These are phyloP conservation scores for Oscheius sp. DNA, from an alignment of 2,888 invertebrate species.

Conservation along the genomic window DNA sequence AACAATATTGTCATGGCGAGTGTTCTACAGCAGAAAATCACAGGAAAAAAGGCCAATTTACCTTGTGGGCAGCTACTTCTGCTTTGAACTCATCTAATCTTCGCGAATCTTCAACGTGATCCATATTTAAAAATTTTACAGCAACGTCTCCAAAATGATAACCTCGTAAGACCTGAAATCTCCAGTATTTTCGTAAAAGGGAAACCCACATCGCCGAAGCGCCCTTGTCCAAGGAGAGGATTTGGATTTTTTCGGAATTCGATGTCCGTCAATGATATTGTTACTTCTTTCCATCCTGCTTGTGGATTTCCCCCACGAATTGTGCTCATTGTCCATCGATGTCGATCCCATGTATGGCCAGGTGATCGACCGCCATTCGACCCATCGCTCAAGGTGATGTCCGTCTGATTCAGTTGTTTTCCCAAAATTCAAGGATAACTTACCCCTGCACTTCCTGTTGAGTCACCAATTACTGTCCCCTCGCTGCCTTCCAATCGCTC, in stretches of 20 bases:
- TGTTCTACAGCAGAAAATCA: slow-evolving; percentile 83
- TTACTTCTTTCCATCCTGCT: slow-evolving; percentile 65
- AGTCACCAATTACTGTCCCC: slow-evolving; percentile 39
- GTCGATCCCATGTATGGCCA: slow-evolving; percentile 58
- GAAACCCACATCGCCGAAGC: slow-evolving; percentile 70
- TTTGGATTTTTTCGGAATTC: slow-evolving; percentile 52
- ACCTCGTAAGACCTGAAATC: slow-evolving; percentile 86
- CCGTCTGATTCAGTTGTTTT: slow-evolving; percentile 9
- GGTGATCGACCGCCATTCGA: slow-evolving; percentile 29
- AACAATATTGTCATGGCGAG: slow-evolving; percentile 96
- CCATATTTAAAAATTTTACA: slow-evolving; percentile 92
- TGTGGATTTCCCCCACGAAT: slow-evolving; percentile 55
- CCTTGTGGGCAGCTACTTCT: slow-evolving; percentile 89
- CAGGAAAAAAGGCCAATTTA: slow-evolving; percentile 12
- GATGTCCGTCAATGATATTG: slow-evolving; percentile 59
- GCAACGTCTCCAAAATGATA: slow-evolving; percentile 82
- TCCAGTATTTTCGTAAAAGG: neutral
- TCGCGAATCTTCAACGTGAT: slow-evolving; percentile 82
- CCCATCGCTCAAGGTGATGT: slow-evolving; percentile 27
- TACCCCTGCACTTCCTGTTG: slow-evolving; percentile 40
- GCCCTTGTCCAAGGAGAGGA: slow-evolving; percentile 67
- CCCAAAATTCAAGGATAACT: slow-evolving; percentile 1
- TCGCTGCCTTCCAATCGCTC: slow-evolving; percentile 37
- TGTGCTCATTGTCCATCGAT: slow-evolving; percentile 60
- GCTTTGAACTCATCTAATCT: slow-evolving; percentile 92